Base-by-base conservation (phyloP, 2,113 vertebrate genomes). In the Peromyscus polionotus region DNA sequence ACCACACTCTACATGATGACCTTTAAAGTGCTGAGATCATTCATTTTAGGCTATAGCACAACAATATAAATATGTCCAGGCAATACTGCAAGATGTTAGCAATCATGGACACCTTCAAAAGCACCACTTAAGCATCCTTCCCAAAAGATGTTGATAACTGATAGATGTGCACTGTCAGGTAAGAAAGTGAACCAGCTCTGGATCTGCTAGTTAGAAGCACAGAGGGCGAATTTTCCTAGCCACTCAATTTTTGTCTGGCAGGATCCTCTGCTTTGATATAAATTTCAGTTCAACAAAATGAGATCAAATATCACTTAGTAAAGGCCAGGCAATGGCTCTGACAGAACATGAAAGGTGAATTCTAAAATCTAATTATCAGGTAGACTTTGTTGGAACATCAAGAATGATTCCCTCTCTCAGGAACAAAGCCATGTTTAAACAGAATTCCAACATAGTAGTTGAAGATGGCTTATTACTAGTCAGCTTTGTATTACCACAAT, bases 251-350 rank as follows among this genome's bases (percentile, higher is more conserved):
- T n/a, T 85, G 36, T 42, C 89, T 67, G 61, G 13, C 45, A 33
- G 33, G 31, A 26, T 68, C 68, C 24, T 51, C 14, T 51, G 48
- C 81, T 94, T 84, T 79, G n/a, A 75, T 33, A 11, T 8, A 24
- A n/a, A 77, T 92, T 68, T 94, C 83, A 77, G 7, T 42, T 70
- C 33, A 85, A 33, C 57, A 63, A 91, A 93, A 84, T 68, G 42
- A 91, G 68, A 92, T 95, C 45, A 26, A 68, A 57, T 20, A 33
- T 24, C 42, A 83, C 90, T 22, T 39, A 85, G 54, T 5, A 17
- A 91, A 84, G 45, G 39, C 28, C 76, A 80, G 79, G 59, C 16
- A 33, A 3, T 16, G 3, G 26, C 36, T 65, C 86, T 67, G 42
- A 83, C 39, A 83, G 83, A 86, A 90, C 28, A 84, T 2, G 14